phyloP scores from a whole-genome alignment of 2,888 invertebrate genomes.

The Polietes domitor region DNA sequence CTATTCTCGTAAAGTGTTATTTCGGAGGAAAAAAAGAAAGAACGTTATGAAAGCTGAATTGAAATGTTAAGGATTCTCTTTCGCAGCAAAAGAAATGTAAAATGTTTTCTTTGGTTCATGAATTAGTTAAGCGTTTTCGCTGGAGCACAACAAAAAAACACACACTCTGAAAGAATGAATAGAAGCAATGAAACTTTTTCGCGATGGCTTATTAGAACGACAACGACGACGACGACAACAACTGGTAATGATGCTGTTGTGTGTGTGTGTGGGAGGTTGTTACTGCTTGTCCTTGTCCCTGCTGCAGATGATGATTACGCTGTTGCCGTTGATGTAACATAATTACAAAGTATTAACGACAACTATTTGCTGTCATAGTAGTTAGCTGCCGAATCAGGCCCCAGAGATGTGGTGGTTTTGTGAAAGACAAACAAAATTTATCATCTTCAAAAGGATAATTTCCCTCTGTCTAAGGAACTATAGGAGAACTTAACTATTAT shows the following conservation, averaged over 20 bases:
- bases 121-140: conserved; percentile 25
- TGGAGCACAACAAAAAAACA: neutral
- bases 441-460: neutral
- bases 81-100: conserved; percentile 18
- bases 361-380: conserved; percentile 20
- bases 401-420: neutral
- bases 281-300: neutral
- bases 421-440: neutral
- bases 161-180: neutral
- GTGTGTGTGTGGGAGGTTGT: neutral
- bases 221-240: conserved; percentile 16
- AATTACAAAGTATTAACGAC: conserved; percentile 43
- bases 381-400: conserved; percentile 3
- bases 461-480: neutral
- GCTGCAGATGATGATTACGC: neutral
- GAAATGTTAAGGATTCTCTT: conserved; percentile 27
- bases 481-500: neutral
- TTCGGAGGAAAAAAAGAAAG: neutral
- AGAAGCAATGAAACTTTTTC: conserved; percentile 31
- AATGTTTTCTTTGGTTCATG: conserved; percentile 22
- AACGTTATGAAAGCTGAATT: conserved; percentile 1
- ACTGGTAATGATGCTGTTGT: conserved; percentile 35
- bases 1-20: neutral
- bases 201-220: conserved; percentile 47
- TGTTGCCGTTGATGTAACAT: conserved; percentile 28